phyloP scores from a whole-genome alignment of 2,888 invertebrate species.

The Hirtodrosophila trivittata region DNA sequence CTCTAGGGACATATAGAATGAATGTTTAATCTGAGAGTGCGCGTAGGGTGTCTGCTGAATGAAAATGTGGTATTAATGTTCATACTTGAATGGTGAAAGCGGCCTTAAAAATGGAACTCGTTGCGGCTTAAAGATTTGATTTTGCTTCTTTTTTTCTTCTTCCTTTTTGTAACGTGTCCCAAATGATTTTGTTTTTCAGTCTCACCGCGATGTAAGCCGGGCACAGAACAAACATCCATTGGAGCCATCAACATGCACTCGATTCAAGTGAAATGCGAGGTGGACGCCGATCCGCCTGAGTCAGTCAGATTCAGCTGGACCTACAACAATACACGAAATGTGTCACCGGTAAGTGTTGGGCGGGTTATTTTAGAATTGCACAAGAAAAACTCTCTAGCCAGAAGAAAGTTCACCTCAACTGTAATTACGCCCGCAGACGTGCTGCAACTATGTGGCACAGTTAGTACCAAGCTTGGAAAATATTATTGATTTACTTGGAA shows the following conservation, averaged over 20 bases:
- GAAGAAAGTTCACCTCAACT: slow-evolving; percentile 6
- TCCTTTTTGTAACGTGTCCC: slow-evolving; percentile 9
- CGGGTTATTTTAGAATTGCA: too few relatives aligned
- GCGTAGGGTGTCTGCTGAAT: background rate
- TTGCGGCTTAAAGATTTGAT: slow-evolving; percentile 39
- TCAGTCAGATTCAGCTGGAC: slow-evolving; percentile 92
- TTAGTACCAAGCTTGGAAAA: slow-evolving; percentile 4
- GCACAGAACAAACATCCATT: slow-evolving; percentile 88
- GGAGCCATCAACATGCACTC: slow-evolving; percentile 90
- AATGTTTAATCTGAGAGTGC: background rate
- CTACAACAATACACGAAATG: slow-evolving; percentile 91
- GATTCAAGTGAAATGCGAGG: slow-evolving; percentile 90
- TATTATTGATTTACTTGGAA: slow-evolving; percentile 42
- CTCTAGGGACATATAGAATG: slow-evolving; percentile 28
- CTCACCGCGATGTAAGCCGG: slow-evolving; percentile 90
- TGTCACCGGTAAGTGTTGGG: slow-evolving; percentile 87
- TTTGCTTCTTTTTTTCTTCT: slow-evolving; percentile 14
- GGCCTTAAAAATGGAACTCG: slow-evolving; percentile 25
- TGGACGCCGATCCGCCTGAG: slow-evolving; percentile 90
- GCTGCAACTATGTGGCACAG: slow-evolving; percentile 9
- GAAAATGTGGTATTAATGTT: background rate
- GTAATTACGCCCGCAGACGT: slow-evolving; percentile 39
- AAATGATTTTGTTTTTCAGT: slow-evolving; percentile 84
- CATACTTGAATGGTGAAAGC: slow-evolving; percentile 32
- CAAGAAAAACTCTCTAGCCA: background rate